Conservation (phyloP, 2,113 vertebrate genomes). For the Oreamnos americanus region DNA sequence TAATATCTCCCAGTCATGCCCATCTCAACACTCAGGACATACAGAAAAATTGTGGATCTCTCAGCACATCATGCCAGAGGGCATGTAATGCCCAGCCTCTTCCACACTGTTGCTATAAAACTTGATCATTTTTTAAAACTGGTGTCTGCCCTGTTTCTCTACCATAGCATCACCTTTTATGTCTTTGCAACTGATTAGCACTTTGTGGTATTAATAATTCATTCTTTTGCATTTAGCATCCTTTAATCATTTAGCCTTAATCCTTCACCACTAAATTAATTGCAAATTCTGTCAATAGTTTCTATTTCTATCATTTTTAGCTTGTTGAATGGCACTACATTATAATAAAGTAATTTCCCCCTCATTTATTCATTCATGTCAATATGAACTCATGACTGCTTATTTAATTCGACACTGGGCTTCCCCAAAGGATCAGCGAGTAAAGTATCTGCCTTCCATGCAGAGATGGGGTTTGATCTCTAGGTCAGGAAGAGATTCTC, state of each 20-base stretch:
- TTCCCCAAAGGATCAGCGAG: neutral
- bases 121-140: neutral
- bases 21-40: neutral
- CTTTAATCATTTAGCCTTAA: neutral
- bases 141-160: neutral
- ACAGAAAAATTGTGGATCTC: neutral
- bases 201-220: neutral
- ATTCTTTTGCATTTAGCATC: neutral
- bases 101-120: neutral
- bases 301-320: neutral
- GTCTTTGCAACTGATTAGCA: neutral
- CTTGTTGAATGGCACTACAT: neutral
- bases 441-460: neutral
- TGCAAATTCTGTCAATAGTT: neutral
- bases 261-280: neutral
- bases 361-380: neutral
- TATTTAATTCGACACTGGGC: neutral
- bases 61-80: neutral
- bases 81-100: neutral
- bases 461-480: neutral
- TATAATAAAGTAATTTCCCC: neutral
- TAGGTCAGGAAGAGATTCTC: neutral
- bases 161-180: neutral
- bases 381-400: neutral
- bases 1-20: neutral